These are phyloP conservation scores for Chrysochloris asiatica DNA, from an alignment of 2,113 vertebrate genomes.

Conservation along the genomic window DNA sequence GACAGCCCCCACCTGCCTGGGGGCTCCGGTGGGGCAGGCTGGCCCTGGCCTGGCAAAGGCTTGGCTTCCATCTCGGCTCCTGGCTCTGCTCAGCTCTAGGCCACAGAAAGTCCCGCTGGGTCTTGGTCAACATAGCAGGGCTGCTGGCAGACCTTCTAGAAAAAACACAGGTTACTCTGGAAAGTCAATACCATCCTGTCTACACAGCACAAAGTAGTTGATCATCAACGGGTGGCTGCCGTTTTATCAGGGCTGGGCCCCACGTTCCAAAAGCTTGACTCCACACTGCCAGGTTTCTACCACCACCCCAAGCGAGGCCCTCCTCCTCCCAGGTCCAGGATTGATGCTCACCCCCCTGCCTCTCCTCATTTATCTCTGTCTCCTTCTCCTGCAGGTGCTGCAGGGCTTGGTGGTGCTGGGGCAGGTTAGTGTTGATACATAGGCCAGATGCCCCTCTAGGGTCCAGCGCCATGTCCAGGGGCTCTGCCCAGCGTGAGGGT, in stretches of 20 bases:
- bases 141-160: background rate
- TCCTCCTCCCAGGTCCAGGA: too few relatives aligned
- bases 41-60: background rate
- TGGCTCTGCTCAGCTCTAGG: too few relatives aligned
- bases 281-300: background rate
- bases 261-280: background rate
- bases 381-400: slow-evolving; percentile 73
- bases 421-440: slow-evolving; percentile 58
- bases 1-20: too few relatives aligned
- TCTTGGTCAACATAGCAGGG: background rate
- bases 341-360: rapidly evolving
- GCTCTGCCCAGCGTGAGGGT: background rate
- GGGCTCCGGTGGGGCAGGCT: too few relatives aligned
- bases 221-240: background rate
- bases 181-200: background rate
- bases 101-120: background rate
- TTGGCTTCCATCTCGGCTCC: background rate
- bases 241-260: background rate
- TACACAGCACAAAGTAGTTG: background rate
- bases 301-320: too few relatives aligned
- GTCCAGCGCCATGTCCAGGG: background rate
- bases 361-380: slow-evolving; percentile 16
- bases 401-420: slow-evolving; percentile 64
- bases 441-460: background rate
- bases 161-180: background rate